These are phyloP conservation scores for Neomorphus geoffroyi DNA, from an alignment of 2,797 vertebrate species.

Conservation along the genomic window DNA sequence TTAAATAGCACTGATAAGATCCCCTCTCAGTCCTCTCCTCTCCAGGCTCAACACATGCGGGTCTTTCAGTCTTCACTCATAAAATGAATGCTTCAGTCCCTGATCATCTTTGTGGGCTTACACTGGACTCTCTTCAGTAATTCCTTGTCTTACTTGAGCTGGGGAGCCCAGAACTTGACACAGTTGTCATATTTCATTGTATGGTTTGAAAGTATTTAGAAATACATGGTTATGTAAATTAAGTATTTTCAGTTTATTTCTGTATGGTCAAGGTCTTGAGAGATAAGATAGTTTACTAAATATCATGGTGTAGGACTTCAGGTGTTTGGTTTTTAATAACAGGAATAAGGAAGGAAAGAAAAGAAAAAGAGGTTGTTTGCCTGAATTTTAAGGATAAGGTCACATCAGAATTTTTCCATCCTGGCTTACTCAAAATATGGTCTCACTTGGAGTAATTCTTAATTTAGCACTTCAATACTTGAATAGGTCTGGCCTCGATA, in stretches of 20 bases:
- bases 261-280: neutral
- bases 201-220: neutral
- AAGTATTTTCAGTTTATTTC: neutral
- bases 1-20: no score
- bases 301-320: neutral
- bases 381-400: neutral
- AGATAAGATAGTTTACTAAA: neutral
- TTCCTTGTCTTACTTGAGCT: no score
- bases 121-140: no score
- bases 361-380: neutral
- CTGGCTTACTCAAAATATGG: neutral
- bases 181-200: neutral
- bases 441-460: neutral
- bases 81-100: no score
- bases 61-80: no score
- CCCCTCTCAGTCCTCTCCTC: no score
- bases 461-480: neutral
- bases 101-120: no score
- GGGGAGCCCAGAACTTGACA: no score
- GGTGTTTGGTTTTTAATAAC: neutral
- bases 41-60: no score
- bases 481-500: neutral
- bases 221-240: neutral
- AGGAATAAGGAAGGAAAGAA: neutral
- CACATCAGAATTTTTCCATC: neutral